phyloP scores from a whole-genome alignment of 1,140 invertebrate genomes.

The Mylabris phalerata region DNA sequence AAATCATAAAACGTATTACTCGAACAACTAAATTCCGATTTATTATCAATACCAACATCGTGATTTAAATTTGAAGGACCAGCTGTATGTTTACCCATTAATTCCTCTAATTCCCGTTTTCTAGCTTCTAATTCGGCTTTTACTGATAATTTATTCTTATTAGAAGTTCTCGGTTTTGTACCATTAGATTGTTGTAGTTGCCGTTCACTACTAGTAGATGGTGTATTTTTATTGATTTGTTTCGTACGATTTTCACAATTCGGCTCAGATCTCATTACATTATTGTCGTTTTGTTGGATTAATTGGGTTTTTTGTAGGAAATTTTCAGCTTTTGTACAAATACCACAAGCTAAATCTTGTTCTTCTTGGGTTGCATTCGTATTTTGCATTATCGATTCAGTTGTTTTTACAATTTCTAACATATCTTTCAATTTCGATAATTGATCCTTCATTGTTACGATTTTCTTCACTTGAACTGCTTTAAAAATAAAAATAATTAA shows the following conservation, averaged over 20 bases:
- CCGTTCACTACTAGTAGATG: conserved; percentile 19
- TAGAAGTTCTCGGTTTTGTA: conserved; percentile 18
- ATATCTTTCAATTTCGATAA: conserved; percentile 39
- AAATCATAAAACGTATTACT: conserved; percentile 12
- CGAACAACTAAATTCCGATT: conserved; percentile 31
- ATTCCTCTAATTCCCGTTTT: conserved; percentile 41
- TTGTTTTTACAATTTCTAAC: conserved; percentile 38
- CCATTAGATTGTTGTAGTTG: conserved; percentile 21
- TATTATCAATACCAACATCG: conserved; percentile 33
- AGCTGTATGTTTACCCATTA: conserved; percentile 43
- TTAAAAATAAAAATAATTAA: conserved; percentile 1
- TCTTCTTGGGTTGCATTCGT: conserved; percentile 23
- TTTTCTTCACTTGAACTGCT: conserved; percentile 36
- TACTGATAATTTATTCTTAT: conserved; percentile 31
- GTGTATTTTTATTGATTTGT: conserved; percentile 34
- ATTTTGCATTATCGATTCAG: conserved; percentile 26
- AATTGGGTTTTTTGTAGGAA: conserved; percentile 31
- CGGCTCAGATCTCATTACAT: conserved; percentile 2
- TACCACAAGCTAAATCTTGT: conserved; percentile 26
- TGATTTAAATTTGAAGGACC: conserved; percentile 38
- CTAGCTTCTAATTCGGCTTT: conserved; percentile 40
- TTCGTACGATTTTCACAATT: conserved; percentile 20
- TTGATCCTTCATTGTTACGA: conserved; percentile 40
- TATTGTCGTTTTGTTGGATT: conserved; percentile 13
- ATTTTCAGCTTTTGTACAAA: conserved; percentile 35